A percentile compares a stretch with the other conserved stretches of the same genome.
phyloP scores from a whole-genome alignment of 2,113 vertebrate genomes.

The Platanista minor region DNA sequence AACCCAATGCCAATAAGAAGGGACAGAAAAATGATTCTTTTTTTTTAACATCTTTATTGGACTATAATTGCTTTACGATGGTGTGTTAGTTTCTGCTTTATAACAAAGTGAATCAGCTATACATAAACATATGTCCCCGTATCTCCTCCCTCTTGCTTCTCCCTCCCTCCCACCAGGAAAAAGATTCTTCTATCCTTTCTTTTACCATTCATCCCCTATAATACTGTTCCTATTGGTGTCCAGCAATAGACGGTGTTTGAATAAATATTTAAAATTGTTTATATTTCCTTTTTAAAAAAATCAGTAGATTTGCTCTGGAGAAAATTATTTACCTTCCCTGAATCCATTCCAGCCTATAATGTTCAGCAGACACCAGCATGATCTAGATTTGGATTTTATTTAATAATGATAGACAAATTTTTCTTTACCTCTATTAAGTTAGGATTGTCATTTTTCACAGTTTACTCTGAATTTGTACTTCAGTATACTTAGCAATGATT shows the following conservation, averaged over 20 bases:
- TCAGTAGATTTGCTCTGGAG: background rate
- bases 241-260: background rate
- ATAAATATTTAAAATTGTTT: background rate
- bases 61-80: no score
- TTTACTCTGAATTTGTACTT: background rate
- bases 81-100: no score
- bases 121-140: no score
- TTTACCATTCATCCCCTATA: background rate
- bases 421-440: background rate
- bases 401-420: slow-evolving; percentile 15
- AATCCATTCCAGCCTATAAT: background rate
- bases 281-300: background rate
- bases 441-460: background rate
- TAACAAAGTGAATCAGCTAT: no score
- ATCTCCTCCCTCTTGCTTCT: no score
- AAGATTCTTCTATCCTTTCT: background rate
- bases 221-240: background rate
- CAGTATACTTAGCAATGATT: background rate
- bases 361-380: background rate
- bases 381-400: slow-evolving; percentile 19
- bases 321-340: background rate
- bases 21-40: background rate
- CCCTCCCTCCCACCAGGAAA: background rate
- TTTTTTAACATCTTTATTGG: no score
- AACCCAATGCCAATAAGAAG: background rate